These are phyloP conservation scores for Psix sp. DNA, from an alignment of 1,140 invertebrate genomes.

Conservation along the genomic window DNA sequence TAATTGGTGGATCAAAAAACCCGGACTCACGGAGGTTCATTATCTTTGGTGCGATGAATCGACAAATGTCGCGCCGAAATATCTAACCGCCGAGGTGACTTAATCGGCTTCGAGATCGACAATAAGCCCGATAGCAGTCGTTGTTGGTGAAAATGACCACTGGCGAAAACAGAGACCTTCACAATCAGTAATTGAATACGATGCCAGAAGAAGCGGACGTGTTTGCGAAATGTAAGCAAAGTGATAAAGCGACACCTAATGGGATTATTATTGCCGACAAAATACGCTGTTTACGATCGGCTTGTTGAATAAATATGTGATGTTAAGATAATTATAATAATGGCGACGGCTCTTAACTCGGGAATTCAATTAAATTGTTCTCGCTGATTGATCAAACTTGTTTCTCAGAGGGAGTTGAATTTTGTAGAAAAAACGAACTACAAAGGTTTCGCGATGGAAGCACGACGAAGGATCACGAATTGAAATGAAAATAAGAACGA, in stretches of 20 bases:
- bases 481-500: no score
- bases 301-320: slow-evolving; percentile 33
- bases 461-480: neutral
- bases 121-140: slow-evolving; percentile 35
- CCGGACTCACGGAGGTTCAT: slow-evolving; percentile 53
- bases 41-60: slow-evolving; percentile 33
- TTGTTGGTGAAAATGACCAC: slow-evolving; percentile 39
- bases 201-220: slow-evolving; percentile 23
- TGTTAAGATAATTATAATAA: slow-evolving; percentile 37
- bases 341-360: neutral
- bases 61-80: slow-evolving; percentile 43
- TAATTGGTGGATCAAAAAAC: no score
- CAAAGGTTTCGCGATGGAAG: no score
- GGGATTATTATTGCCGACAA: slow-evolving; percentile 49
- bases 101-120: slow-evolving; percentile 31
- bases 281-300: slow-evolving; percentile 26
- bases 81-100: slow-evolving; percentile 32
- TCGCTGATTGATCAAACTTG: slow-evolving; percentile 36
- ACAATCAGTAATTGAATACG: slow-evolving; percentile 46
- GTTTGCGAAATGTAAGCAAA: slow-evolving; percentile 18
- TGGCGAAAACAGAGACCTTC: slow-evolving; percentile 21
- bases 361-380: slow-evolving; percentile 21
- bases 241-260: slow-evolving; percentile 35
- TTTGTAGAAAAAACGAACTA: neutral
- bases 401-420: neutral